Percentiles rank a stretch among this genome's conserved stretches.
phyloP scores from a whole-genome alignment of 2,113 vertebrate genomes.

The Cyprinodon brontotheroides region DNA sequence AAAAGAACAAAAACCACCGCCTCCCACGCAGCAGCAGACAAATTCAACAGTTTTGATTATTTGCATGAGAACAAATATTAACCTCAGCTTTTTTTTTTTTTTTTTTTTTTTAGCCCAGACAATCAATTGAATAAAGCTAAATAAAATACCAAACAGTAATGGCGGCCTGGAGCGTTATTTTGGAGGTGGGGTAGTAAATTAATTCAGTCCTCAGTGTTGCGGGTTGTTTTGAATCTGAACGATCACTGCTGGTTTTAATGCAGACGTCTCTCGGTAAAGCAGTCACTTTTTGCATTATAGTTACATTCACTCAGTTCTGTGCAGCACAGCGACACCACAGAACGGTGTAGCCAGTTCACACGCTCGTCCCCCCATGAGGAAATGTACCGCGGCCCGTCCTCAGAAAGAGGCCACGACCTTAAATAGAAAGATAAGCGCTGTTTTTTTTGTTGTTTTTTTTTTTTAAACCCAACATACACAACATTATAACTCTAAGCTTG shows the following conservation, averaged over 20 bases:
- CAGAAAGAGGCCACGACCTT: constrained; percentile 13
- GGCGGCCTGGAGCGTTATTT: not conserved
- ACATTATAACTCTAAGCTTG: constrained; percentile 31
- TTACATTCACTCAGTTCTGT: constrained; percentile 23
- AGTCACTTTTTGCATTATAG: constrained; percentile 66
- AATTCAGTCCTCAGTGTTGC: constrained; percentile 51
- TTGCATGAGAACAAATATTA: constrained; percentile 10
- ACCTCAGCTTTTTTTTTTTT: no score
- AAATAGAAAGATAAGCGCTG: constrained; percentile 5
- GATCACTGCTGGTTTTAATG: constrained; percentile 11
- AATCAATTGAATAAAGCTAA: constrained; percentile 32
- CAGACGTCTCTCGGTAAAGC: constrained; percentile 42
- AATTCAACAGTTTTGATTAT: constrained; percentile 10
- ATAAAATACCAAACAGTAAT: constrained; percentile 4
- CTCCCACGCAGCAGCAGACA: constrained; percentile 4
- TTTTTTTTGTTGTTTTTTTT: not conserved
- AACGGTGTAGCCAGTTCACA: constrained; percentile 48
- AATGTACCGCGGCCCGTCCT: constrained; percentile 52
- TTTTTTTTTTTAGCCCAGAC: not conserved
- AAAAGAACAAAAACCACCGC: constrained; percentile 1
- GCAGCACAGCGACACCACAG: constrained; percentile 25
- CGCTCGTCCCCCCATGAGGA: constrained; percentile 37
- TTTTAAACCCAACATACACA: constrained; percentile 15
- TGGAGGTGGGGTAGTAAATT: constrained; percentile 47
- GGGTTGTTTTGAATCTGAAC: constrained; percentile 30